Evolutionary conservation across 2,113 vertebrate species (phyloP).

Genomic region (Promerops cafer): DNA sequence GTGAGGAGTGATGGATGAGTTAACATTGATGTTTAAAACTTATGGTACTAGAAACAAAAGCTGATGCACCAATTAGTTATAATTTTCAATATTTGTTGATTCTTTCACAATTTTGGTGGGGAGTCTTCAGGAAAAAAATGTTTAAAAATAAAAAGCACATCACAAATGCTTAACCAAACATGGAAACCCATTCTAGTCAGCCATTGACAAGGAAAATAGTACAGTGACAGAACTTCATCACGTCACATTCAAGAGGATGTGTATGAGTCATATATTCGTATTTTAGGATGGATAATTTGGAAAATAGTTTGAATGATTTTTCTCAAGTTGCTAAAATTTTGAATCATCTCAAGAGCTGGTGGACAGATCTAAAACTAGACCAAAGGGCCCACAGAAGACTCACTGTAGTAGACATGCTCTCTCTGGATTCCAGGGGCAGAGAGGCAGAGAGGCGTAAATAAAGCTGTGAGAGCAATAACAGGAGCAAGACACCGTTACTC

Average conservation of each 20-base stretch:
- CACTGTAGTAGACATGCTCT: neutral
- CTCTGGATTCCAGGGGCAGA: neutral
- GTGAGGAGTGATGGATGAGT: no score
- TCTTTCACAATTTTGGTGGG: neutral
- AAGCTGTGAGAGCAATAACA: accelerated
- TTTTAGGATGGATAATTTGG: neutral
- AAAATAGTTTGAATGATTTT: neutral
- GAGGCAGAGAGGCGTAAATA: neutral
- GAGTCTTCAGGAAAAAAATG: neutral
- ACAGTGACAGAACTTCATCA: neutral
- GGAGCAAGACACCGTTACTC: neutral
- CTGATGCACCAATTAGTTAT: neutral
- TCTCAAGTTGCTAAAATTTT: neutral
- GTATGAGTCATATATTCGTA: neutral
- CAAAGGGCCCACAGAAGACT: accelerated
- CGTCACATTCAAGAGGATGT: neutral
- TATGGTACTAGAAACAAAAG: neutral
- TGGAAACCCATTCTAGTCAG: neutral
- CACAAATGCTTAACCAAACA: neutral
- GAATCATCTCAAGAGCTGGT: neutral
- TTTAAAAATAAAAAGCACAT: neutral
- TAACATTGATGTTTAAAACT: neutral
- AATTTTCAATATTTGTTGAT: neutral
- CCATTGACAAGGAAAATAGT: neutral
- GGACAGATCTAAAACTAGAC: neutral